Conservation (phyloP, 2,113 vertebrate genomes). For the Microtus ochrogaster region DNA sequence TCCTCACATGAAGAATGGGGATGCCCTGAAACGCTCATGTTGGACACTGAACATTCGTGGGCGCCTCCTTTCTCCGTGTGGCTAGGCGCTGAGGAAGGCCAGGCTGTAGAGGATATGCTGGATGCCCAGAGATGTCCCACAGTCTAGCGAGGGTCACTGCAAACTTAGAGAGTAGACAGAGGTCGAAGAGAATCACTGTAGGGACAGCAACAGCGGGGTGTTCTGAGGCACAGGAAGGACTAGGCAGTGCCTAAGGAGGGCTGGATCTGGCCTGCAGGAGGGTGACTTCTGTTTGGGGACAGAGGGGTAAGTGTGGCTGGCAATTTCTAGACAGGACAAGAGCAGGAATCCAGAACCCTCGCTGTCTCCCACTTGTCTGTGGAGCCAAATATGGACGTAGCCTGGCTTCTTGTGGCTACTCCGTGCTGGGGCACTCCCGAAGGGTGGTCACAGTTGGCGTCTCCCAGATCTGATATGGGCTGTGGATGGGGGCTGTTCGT, state of each 20-base stretch:
- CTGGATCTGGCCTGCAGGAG: neutral
- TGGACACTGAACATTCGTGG: neutral
- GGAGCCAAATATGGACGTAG: neutral
- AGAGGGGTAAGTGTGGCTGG: neutral
- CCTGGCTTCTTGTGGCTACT: neutral
- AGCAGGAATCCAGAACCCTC: neutral
- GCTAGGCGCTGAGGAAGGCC: neutral
- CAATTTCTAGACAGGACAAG: neutral
- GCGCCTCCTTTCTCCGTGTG: neutral
- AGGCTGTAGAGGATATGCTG: neutral
- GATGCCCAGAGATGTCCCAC: neutral
- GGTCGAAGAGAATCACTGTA: neutral
- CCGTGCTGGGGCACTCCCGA: neutral
- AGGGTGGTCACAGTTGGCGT: neutral
- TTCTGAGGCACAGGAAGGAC: neutral
- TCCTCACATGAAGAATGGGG: neutral
- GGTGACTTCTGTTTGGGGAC: neutral
- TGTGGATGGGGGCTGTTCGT: accelerated
- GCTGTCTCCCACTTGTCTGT: neutral
- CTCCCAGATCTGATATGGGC: neutral
- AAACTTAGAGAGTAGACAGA: neutral
- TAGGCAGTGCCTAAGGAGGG: neutral
- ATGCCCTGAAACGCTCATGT: neutral
- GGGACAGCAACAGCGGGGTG: too few relatives aligned
- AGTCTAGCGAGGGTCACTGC: too few relatives aligned